Conservation (phyloP, 2,888 invertebrate genomes). For the Trachelus tabidus region DNA sequence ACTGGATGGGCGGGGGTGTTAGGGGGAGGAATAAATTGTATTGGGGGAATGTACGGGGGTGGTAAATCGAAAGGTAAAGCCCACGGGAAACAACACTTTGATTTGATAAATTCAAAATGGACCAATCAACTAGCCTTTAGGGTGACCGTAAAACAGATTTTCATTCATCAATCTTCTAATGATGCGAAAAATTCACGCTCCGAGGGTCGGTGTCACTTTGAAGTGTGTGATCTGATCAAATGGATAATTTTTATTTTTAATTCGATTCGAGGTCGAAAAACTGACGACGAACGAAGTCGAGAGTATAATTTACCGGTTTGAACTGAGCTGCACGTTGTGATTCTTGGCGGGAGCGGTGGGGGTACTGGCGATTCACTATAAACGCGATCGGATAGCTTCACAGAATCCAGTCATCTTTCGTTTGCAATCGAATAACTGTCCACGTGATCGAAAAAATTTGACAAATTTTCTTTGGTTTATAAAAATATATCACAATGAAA, state of each 20-base stretch:
- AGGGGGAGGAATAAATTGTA: not conserved
- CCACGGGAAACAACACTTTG: not conserved
- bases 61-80: not conserved
- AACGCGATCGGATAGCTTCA: constrained; percentile 29
- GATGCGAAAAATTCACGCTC: not conserved
- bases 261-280: not conserved
- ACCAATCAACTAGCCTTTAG: not conserved
- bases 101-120: not conserved
- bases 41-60: not conserved
- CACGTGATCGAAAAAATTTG: not conserved
- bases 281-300: not conserved
- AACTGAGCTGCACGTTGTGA: not conserved
- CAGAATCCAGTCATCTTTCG: constrained; percentile 35
- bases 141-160: not conserved
- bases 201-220: not conserved
- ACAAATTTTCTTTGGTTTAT: not conserved
- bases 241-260: not conserved
- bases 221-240: not conserved
- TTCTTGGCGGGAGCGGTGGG: constrained; percentile 18
- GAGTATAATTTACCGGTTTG: not conserved
- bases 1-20: not conserved
- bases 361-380: constrained; percentile 31
- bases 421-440: constrained; percentile 2
- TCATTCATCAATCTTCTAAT: not conserved
- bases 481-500: constrained; percentile 28